Percentiles rank a stretch among this genome's conserved stretches.
These are phyloP conservation scores for Copidosoma aretas DNA, from an alignment of 2,888 invertebrate species.

Conservation along the genomic window DNA sequence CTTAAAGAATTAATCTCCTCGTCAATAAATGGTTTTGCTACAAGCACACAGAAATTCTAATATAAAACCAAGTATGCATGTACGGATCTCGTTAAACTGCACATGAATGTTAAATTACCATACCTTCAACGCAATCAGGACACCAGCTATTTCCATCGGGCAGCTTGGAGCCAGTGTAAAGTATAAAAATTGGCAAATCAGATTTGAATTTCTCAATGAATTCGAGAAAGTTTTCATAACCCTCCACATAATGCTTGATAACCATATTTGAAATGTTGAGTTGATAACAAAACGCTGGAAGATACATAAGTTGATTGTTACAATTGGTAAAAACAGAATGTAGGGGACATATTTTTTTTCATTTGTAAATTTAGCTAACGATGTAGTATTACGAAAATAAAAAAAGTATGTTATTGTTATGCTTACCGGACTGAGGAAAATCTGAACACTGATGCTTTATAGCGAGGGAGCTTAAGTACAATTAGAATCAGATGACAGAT, in stretches of 20 bases:
- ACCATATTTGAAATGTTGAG: neutral
- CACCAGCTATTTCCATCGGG: conserved; percentile 84
- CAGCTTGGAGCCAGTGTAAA: conserved; percentile 73
- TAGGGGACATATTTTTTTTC: too few species aligned
- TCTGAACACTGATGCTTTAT: too few species aligned
- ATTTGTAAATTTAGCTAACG: too few species aligned
- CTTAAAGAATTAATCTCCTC: conserved; percentile 70
- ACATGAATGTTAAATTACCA: conserved; percentile 38
- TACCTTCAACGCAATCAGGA: conserved; percentile 85
- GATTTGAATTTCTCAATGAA: conserved; percentile 66
- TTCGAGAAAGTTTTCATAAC: conserved; percentile 70
- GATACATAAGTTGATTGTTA: too few species aligned
- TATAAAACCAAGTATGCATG: neutral
- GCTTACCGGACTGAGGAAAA: too few species aligned
- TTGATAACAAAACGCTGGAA: too few species aligned
- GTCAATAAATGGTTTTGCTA: conserved; percentile 81
- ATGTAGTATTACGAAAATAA: too few species aligned
- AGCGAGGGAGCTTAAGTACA: too few species aligned
- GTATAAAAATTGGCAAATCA: conserved; percentile 65
- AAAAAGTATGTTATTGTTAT: too few species aligned
- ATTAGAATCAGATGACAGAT: too few species aligned
- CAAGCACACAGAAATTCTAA: conserved; percentile 41
- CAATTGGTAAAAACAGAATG: too few species aligned
- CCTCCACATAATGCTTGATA: conserved; percentile 59
- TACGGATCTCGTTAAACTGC: neutral